These are phyloP conservation scores for Cyprinodon brontotheroides DNA, from an alignment of 2,113 vertebrate genomes.

Conservation along the genomic window DNA sequence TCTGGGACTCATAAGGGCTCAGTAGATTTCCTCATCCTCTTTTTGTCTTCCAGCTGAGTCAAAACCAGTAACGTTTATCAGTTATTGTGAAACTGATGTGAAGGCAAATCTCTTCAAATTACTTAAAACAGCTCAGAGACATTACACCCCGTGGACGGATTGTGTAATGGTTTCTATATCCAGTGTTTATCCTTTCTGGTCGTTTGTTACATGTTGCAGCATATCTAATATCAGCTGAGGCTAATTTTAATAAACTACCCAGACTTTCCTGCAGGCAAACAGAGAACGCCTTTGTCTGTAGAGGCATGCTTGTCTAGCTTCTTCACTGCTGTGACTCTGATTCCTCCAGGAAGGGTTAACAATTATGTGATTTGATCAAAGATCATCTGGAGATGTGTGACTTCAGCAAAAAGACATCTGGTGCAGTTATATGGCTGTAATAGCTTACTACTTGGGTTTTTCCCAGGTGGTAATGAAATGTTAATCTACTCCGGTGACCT, in stretches of 20 bases:
- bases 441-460: background rate
- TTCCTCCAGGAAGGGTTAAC: background rate
- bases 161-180: background rate
- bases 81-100: background rate
- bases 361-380: slow-evolving; percentile 10
- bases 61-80: background rate
- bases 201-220: background rate
- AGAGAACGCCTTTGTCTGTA: background rate
- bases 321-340: background rate
- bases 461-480: background rate
- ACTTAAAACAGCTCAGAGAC: background rate
- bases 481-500: slow-evolving; percentile 4
- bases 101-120: background rate
- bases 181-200: background rate
- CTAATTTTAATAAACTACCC: background rate
- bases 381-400: slow-evolving; percentile 12
- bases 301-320: background rate
- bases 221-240: background rate
- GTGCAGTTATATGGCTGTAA: slow-evolving; percentile 29
- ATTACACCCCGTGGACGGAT: background rate
- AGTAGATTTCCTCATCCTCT: background rate
- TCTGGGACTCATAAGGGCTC: background rate
- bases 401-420: slow-evolving; percentile 3
- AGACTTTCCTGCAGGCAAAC: background rate
- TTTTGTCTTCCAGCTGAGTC: background rate